Conservation (phyloP, 2,113 vertebrate genomes). For the Pipa parva region DNA sequence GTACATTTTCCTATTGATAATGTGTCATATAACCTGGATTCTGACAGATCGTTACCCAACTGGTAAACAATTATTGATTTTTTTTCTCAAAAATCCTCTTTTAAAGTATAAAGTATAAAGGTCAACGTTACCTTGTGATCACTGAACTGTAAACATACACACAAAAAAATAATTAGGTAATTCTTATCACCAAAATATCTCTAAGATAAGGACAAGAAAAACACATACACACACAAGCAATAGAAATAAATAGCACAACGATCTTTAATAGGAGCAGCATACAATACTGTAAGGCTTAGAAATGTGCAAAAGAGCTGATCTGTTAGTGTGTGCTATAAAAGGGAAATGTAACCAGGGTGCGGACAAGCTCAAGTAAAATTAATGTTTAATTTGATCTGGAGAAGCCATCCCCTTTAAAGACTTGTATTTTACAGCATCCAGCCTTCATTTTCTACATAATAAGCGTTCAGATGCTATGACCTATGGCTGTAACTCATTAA, state of each 20-base stretch:
- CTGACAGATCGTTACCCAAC: background rate
- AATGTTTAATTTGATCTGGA: background rate
- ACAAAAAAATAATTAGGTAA: background rate
- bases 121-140: background rate
- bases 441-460: no score
- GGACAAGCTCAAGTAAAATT: background rate
- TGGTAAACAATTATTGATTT: background rate
- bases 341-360: constrained; percentile 13
- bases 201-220: background rate
- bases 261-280: constrained; percentile 40
- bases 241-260: constrained; percentile 22
- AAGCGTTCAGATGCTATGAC: no score
- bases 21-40: background rate
- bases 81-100: background rate
- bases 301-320: constrained; percentile 41
- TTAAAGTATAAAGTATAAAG: background rate
- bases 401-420: background rate
- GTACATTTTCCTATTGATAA: background rate
- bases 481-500: no score
- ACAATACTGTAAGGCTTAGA: constrained; percentile 42
- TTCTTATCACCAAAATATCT: background rate
- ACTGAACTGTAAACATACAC: background rate
- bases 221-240: constrained; percentile 23
- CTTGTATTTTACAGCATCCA: no score
- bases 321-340: constrained; percentile 20